Evolutionary conservation across 2,113 vertebrate genomes (phyloP), one percentile per base, ranked within the genome.

Genomic region (Chionodraco myersi): DNA sequence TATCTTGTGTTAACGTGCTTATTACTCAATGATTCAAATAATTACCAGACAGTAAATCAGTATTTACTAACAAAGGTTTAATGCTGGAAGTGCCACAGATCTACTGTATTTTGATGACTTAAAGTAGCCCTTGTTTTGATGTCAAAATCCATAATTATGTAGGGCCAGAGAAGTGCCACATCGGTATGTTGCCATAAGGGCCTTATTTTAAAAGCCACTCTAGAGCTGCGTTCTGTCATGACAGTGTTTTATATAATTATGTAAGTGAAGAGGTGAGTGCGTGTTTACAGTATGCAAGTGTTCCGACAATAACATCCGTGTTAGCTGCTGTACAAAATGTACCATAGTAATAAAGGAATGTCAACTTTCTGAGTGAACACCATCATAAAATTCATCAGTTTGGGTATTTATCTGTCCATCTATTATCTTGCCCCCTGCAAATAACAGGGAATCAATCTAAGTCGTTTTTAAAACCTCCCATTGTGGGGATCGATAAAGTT

Each of bases 401-500:
- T 56, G 26, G 1, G 14, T 54, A 59, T 76, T 30, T 72, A 71
- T 72, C 44, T 21, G 41, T 65, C 10, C 30, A 41, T 65, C 16
- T 53, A 54, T 23, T 53, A 47, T 30, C 23, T 30, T 52, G 36
- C 66, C 65, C 47, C 13, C n/a, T 45, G 23, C n/a, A 72, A 54
- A 69, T 34, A 69, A n/a, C 41, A 54, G 45, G 44, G 9, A 58
- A 62, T 52, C 63, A 18, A 63, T 72, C 63, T 7, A 30, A 53
- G 54, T 48, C 45, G 45, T 68, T 53, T 73, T 77, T 53, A n/a
- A 62, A 69, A 49, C n/a, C 26, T 61, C 10, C 51, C 54, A 60
- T 36, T 58, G 18, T 53, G 30, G n/a, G 49, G 51, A 80, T 83
- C 63, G 75, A 76, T 81, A 68, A 83, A 57, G 23, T 78, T 69